Conservation (phyloP, 2,113 vertebrate species). For the Chloebia gouldiae region DNA sequence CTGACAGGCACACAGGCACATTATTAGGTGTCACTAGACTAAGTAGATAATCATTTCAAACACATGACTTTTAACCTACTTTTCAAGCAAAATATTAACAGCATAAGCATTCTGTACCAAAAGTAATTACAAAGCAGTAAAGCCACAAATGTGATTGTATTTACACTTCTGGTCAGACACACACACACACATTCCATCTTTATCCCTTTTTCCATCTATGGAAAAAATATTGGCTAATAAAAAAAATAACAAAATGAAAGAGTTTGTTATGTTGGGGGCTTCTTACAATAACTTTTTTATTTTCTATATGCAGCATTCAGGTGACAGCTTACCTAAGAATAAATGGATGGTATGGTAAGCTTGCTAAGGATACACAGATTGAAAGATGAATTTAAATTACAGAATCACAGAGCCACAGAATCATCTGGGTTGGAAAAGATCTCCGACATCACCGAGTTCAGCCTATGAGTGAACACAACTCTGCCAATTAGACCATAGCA, state of each 20-base stretch:
- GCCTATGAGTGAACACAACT: background rate
- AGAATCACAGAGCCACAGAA: background rate
- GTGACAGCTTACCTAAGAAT: background rate
- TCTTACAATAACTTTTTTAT: background rate
- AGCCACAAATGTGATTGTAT: background rate
- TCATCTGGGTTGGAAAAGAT: background rate
- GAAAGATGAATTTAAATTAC: background rate
- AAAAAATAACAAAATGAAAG: background rate
- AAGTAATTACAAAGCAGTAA: background rate
- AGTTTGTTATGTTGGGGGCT: background rate
- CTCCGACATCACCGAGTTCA: background rate
- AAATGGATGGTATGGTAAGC: background rate
- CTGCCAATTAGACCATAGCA: background rate
- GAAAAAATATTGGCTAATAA: background rate
- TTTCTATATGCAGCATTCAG: background rate
- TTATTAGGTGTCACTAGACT: slow-evolving; percentile 49
- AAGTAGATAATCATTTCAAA: slow-evolving; percentile 64
- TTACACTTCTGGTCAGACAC: background rate
- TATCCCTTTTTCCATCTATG: background rate
- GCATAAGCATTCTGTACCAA: slow-evolving; percentile 27
- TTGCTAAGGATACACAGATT: background rate
- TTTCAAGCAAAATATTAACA: slow-evolving; percentile 32
- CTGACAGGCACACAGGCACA: slow-evolving; percentile 55
- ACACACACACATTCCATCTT: background rate
- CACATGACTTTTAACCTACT: slow-evolving; percentile 64